Percentiles rank a stretch among this genome's conserved stretches.
Conservation (phyloP, 2,888 invertebrate genomes). For the Trisateles emortualis region DNA sequence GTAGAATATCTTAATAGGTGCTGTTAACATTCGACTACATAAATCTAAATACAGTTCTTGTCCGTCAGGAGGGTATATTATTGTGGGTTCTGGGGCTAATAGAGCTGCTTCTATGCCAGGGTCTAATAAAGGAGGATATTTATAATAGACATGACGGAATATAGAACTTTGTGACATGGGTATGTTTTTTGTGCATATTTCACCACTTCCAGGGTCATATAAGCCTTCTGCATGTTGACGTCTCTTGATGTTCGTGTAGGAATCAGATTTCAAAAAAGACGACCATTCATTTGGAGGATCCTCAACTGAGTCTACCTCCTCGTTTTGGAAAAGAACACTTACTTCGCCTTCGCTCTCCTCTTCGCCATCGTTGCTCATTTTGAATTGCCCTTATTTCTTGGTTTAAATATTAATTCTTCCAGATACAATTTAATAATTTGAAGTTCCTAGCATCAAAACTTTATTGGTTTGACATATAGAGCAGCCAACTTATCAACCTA, state of each 20-base stretch:
- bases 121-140: slow-evolving; percentile 56
- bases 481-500: too few species aligned
- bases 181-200: slow-evolving; percentile 68
- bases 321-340: neutral
- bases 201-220: slow-evolving; percentile 66
- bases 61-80: slow-evolving; percentile 56
- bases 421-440: too few species aligned
- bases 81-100: slow-evolving; percentile 45
- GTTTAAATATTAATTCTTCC: too few species aligned
- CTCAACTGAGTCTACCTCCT: neutral
- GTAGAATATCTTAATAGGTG: slow-evolving; percentile 53
- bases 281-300: neutral
- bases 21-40: slow-evolving; percentile 53
- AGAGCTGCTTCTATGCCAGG: slow-evolving; percentile 60
- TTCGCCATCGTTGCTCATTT: neutral
- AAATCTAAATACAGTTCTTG: slow-evolving; percentile 59
- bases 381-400: neutral
- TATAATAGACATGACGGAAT: slow-evolving; percentile 10
- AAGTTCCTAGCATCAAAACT: too few species aligned
- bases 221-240: slow-evolving; percentile 51
- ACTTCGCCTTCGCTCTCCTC: neutral
- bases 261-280: slow-evolving; percentile 16
- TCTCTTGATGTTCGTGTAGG: slow-evolving; percentile 56
- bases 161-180: slow-evolving; percentile 63
- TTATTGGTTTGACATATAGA: too few species aligned